These are phyloP conservation scores for Orchesellides sinensis DNA, from an alignment of 2,888 invertebrate genomes.

Conservation along the genomic window DNA sequence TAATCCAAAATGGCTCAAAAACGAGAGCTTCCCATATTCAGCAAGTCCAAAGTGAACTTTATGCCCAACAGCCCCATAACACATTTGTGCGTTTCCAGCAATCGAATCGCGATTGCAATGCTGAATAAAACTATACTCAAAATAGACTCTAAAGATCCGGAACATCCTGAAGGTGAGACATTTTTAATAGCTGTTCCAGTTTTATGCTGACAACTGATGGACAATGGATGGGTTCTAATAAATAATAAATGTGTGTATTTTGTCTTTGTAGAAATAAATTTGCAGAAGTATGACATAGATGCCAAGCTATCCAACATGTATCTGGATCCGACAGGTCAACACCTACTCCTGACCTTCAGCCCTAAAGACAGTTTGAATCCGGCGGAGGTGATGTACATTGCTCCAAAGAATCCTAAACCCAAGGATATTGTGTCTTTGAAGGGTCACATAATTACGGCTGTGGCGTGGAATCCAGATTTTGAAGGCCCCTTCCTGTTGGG, in stretches of 20 bases:
- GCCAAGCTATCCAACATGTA: conserved; percentile 84
- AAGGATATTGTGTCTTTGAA: conserved; percentile 77
- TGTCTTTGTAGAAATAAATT: conserved; percentile 72
- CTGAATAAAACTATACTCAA: conserved; percentile 88
- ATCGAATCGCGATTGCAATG: conserved; percentile 90
- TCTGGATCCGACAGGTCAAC: conserved; percentile 91
- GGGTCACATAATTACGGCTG: conserved; percentile 91
- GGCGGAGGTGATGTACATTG: conserved; percentile 87
- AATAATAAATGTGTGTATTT: conserved; percentile 11
- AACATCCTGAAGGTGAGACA: conserved; percentile 85
- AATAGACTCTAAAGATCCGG: conserved; percentile 88
- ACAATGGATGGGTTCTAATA: background rate
- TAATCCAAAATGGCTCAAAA: conserved; percentile 31
- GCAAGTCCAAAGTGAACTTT: conserved; percentile 88
- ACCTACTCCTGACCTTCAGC: conserved; percentile 87
- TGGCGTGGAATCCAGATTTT: conserved; percentile 87
- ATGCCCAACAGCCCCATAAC: conserved; percentile 88
- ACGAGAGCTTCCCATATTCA: conserved; percentile 89
- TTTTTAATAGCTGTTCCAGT: too few species aligned
- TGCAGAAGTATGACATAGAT: conserved; percentile 81
- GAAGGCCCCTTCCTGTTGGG: conserved; percentile 90
- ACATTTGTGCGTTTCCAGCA: conserved; percentile 88
- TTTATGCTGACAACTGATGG: background rate
- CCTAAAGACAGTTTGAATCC: conserved; percentile 81
- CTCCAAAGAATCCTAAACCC: conserved; percentile 85